phyloP scores from a whole-genome alignment of 1,140 invertebrate genomes.

The Aplysia californica region DNA sequence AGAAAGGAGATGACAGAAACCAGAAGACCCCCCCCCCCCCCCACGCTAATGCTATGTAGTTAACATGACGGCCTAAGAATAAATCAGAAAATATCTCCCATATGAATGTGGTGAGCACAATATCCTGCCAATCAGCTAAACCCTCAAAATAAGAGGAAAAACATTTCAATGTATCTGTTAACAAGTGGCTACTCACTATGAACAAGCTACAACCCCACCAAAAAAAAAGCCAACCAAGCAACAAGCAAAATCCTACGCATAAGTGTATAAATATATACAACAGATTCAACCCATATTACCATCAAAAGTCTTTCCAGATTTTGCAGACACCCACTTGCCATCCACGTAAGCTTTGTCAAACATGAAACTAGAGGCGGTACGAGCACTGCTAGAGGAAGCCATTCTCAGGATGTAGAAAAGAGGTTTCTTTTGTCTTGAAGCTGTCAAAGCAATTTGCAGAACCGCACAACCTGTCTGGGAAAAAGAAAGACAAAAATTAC shows the following conservation, averaged over 20 bases:
- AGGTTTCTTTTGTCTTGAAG: neutral
- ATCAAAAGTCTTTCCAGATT: constrained; percentile 77
- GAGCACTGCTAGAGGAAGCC: constrained; percentile 3
- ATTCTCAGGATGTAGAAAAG: neutral
- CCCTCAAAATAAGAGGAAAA: neutral
- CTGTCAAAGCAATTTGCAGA: too few species aligned
- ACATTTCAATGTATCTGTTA: neutral
- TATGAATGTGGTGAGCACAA: too few species aligned
- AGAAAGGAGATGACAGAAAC: too few species aligned
- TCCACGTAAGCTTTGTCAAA: constrained; percentile 78
- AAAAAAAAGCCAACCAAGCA: neutral
- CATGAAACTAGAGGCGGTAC: constrained; percentile 34
- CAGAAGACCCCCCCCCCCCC: too few species aligned
- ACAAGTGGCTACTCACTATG: neutral
- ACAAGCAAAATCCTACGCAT: neutral
- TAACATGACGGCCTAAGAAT: too few species aligned
- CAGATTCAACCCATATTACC: constrained; percentile 72
- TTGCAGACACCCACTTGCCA: constrained; percentile 83
- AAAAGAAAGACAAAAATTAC: too few species aligned
- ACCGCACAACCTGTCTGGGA: too few species aligned
- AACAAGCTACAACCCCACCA: neutral
- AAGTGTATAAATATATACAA: neutral
- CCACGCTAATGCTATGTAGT: too few species aligned
- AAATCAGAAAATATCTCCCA: too few species aligned
- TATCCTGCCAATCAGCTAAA: neutral